These are phyloP conservation scores for Ochlodes sylvanus DNA, from an alignment of 2,888 invertebrate genomes.

Conservation along the genomic window DNA sequence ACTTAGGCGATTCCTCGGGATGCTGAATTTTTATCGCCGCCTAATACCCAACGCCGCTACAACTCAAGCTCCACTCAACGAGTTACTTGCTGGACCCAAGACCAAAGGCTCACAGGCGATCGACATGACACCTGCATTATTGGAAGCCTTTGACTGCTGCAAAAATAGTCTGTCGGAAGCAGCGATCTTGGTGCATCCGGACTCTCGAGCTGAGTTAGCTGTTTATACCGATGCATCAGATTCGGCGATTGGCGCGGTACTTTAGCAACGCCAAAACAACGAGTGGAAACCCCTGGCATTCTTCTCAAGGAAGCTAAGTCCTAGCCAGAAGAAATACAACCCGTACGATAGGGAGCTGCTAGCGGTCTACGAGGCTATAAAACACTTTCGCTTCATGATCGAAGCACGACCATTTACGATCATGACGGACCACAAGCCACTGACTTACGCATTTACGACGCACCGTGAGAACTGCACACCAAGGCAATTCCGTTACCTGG, in stretches of 20 bases:
- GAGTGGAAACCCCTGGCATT: conserved; percentile 58
- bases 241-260: conserved; percentile 52
- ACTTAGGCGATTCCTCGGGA: conserved; percentile 42
- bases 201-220: conserved; percentile 51
- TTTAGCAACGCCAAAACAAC: conserved; percentile 52
- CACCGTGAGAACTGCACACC: conserved; percentile 3
- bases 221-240: conserved; percentile 55
- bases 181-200: neutral
- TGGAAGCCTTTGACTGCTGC: too few species aligned
- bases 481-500: conserved; percentile 54
- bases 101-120: neutral
- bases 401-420: conserved; percentile 49
- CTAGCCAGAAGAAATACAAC: conserved; percentile 53
- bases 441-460: neutral
- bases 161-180: neutral
- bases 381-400: conserved; percentile 57
- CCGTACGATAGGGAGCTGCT: conserved; percentile 61
- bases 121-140: neutral
- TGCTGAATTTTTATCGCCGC: conserved; percentile 47
- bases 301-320: conserved; percentile 55
- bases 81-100: neutral
- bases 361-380: conserved; percentile 53
- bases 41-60: conserved; percentile 51
- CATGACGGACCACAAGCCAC: neutral
- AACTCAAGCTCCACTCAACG: neutral